These are phyloP conservation scores for Copsychus sechellarum DNA, from an alignment of 2,113 vertebrate species.

Conservation along the genomic window DNA sequence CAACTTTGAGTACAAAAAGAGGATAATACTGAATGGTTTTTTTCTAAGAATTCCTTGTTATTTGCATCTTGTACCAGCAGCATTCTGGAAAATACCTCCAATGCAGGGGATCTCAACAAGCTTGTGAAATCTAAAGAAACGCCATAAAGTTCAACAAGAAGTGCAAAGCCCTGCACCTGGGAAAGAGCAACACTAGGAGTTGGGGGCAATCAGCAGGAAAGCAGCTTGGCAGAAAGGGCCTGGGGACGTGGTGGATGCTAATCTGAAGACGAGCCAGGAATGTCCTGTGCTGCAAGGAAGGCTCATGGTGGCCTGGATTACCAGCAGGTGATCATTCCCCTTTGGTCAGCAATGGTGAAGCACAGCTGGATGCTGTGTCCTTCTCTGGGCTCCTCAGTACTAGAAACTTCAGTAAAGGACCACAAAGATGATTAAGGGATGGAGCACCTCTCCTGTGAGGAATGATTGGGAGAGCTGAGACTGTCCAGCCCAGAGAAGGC, in stretches of 20 bases:
- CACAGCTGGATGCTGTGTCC: not conserved
- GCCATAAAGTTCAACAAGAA: not conserved
- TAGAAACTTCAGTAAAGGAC: not conserved
- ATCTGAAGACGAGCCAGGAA: not conserved
- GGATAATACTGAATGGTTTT: not conserved
- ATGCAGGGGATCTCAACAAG: not conserved
- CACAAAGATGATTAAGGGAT: not conserved
- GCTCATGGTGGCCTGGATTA: not conserved
- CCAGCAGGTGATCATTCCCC: not conserved
- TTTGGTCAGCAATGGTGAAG: not conserved
- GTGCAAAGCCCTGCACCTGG: not conserved
- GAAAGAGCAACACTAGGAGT: not conserved
- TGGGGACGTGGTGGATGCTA: fast-evolving
- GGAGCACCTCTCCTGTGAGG: not conserved
- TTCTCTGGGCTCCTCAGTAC: not conserved
- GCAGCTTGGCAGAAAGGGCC: not conserved
- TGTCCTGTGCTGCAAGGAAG: not conserved
- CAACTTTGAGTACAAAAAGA: not conserved
- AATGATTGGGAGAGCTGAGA: not conserved
- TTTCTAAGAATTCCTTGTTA: not conserved
- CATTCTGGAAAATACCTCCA: not conserved
- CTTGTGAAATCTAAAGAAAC: not conserved
- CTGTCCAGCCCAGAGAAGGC: not conserved
- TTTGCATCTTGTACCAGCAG: not conserved
- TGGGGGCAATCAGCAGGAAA: not conserved